Evolutionary conservation across 2,113 vertebrate species (phyloP), one percentile per base, ranked within the genome.

Genomic region (Tychaedon coryphoeus): DNA sequence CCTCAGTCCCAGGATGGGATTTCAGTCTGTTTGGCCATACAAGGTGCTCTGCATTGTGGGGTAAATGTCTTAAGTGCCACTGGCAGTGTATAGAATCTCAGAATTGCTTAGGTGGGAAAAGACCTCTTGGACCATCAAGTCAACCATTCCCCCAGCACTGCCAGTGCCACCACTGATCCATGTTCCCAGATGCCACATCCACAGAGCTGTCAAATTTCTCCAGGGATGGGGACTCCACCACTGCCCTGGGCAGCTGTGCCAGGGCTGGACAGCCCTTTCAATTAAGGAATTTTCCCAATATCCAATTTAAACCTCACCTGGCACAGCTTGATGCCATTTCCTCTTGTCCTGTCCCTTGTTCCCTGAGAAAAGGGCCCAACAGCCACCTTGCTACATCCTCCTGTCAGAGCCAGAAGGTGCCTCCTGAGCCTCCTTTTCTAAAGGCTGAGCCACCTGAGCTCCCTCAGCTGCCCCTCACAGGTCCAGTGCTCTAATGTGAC

Each of bases 31-130:
- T 64, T 17, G 16, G 15, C 36, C 9, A 0, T 45, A 48, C 2
- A 3, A 14, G 24, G 5, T 67, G 38, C 53, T 90, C 53, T 48
- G 14, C 42, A 5, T 45, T 0, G 0, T 0, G 1, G 28, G 8
- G 13, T 57, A 8, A 6, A 36, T 38, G 10, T 90, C 45, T 67
- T 3, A 4, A 75, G 51, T 42, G 20, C 31, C 5, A 0, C 2
- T 54, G 22, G 47, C n/a, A 40, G 12, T 29, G 5, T 24, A 14
- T 2, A 24, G 23, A 60, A 20, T 66, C 19, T 45, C 10, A 20
- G 53, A 81, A n/a, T 29, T 29, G 13, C 74, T 67, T 19, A 67
- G 14, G 24, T 53, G 38, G n/a, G n/a, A 38, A 25, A 65, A 45
- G 12, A 28, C 12, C 19, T 73, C 10, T 28, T 36, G 20, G 33